These are phyloP conservation scores for Bursaphelenchus okinawaensis DNA, from an alignment of 2,888 invertebrate genomes.

Conservation along the genomic window DNA sequence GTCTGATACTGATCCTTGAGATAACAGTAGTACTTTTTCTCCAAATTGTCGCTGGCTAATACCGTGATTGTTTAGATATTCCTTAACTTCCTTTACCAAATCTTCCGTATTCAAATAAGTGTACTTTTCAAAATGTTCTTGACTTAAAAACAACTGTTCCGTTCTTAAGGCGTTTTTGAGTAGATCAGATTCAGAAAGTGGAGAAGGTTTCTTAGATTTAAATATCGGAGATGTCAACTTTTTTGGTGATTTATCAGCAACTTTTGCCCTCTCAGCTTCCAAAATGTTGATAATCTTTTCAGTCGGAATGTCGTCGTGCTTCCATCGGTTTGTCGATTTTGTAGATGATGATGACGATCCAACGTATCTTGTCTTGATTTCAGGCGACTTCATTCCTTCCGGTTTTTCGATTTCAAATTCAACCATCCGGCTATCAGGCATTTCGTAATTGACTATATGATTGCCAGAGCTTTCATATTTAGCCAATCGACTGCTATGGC, in stretches of 20 bases:
- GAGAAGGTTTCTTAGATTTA: neutral
- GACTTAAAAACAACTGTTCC: slow-evolving; percentile 92
- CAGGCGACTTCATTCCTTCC: neutral
- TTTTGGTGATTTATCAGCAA: slow-evolving; percentile 66
- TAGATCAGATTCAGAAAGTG: slow-evolving; percentile 2
- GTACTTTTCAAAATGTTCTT: slow-evolving; percentile 89
- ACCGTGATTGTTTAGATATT: slow-evolving; percentile 61
- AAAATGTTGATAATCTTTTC: slow-evolving; percentile 86
- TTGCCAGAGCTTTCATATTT: too few species aligned
- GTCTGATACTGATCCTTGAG: slow-evolving; percentile 88
- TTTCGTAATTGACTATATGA: too few species aligned
- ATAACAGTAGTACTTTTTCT: slow-evolving; percentile 89
- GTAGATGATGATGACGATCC: slow-evolving; percentile 10
- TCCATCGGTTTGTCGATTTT: slow-evolving; percentile 65
- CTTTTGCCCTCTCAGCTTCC: slow-evolving; percentile 85
- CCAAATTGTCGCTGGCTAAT: slow-evolving; percentile 95
- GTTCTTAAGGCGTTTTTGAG: slow-evolving; percentile 13
- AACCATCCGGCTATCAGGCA: too few species aligned
- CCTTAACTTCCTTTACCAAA: slow-evolving; percentile 68
- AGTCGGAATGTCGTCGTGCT: slow-evolving; percentile 88
- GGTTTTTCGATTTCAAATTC: neutral
- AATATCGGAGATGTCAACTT: neutral
- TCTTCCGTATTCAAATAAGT: slow-evolving; percentile 96
- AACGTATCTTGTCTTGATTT: neutral
- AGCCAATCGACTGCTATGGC: neutral